Conservation (phyloP, 2,797 vertebrate species). For the Aldrovandia affinis region DNA sequence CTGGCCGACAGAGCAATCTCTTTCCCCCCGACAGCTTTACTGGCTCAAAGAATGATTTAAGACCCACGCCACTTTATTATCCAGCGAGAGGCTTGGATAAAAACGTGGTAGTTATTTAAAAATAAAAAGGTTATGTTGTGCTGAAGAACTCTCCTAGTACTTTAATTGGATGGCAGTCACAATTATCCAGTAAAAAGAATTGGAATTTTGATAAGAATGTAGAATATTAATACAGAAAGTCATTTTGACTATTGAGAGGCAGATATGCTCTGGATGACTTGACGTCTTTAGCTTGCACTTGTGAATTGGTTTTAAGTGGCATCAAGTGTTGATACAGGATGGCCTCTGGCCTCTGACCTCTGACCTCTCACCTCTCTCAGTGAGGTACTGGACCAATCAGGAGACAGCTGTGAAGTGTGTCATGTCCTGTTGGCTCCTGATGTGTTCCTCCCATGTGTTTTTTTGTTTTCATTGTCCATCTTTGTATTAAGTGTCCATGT, state of each 20-base stretch:
- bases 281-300: slow-evolving; percentile 4
- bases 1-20: not conserved
- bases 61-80: not conserved
- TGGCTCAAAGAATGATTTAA: not conserved
- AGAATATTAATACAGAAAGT: too few relatives aligned
- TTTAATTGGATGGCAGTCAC: not conserved
- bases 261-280: slow-evolving; percentile 12
- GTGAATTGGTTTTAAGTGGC: not conserved
- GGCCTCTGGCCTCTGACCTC: not conserved
- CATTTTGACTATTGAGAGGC: not conserved
- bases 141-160: too few relatives aligned
- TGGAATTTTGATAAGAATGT: too few relatives aligned
- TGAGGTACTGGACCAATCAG: not conserved
- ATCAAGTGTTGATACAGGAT: not conserved
- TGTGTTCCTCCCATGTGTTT: not conserved
- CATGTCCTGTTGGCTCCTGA: not conserved
- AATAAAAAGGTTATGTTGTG: too few relatives aligned
- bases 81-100: too few relatives aligned
- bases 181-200: too few relatives aligned
- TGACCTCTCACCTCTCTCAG: not conserved
- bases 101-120: too few relatives aligned
- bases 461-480: not conserved
- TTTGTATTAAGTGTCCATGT: not conserved
- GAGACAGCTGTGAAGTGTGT: slow-evolving; percentile 1
- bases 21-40: not conserved